Base-by-base conservation (phyloP, 2,888 invertebrate species). In the Tiliacea aurago region DNA sequence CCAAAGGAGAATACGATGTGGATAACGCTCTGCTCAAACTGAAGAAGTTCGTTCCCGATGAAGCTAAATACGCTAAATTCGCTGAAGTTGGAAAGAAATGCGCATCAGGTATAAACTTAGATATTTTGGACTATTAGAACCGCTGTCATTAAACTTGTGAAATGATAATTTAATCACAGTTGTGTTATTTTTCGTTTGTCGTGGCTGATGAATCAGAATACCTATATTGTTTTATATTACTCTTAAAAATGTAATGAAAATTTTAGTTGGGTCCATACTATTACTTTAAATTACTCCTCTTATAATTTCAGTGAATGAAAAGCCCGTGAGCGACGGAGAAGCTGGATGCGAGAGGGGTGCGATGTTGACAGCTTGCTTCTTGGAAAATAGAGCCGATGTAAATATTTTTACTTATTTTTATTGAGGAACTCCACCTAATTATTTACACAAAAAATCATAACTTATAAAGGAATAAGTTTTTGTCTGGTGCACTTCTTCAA, bases 321-420 rank as follows among this genome's bases (percentile, higher is more conserved):
- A 89, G 72, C 47, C 86, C 18, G 92, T 92, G 0, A 81, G 72
- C 28, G 93, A 93, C n/a, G 91, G 89, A 6, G 87, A 84, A 2
- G 89, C 90, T 41, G 92, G 92, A 3, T 93, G 93, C 63, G 91
- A 93, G 41, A 86, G 91, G 62, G 90, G 90, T 1, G 83, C 85
- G 41, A 74, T 89, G 28, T 45, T 93, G 13, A 64, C 83, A 2
- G 56, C 78, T 45, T 87, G 87, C 68, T 63, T 81, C 11, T 51
- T 84, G 33, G 73, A 84, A 41, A 67, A 87, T 33, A 85, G 77
- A 37, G 47, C 53, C 33, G 63, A 73, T 45, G 88, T 87, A 82
- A 10, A 0, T 23, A 7, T 13, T 28, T 45, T 45, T 13, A 33
- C 20, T 6, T 20, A 1, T 11, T 28, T 47, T 23, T 28, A 5